These are phyloP conservation scores for Lysandra coridon DNA, from an alignment of 2,888 invertebrate genomes.

Conservation along the genomic window DNA sequence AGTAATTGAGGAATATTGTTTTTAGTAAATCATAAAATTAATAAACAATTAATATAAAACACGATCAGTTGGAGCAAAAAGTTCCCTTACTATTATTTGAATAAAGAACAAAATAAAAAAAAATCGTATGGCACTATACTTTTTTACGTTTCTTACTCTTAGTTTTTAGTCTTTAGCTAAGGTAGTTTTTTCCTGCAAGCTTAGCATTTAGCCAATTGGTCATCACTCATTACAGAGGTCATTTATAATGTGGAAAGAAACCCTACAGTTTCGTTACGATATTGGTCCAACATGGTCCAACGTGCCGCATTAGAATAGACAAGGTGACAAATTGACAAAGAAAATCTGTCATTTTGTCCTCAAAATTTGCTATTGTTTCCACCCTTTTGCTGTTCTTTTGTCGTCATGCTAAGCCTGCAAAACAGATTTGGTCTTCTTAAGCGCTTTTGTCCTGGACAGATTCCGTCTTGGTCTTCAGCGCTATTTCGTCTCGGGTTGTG, in stretches of 20 bases:
- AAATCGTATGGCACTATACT: background rate
- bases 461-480: slow-evolving; percentile 32
- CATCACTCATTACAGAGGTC: too few relatives aligned
- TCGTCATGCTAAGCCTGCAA: background rate
- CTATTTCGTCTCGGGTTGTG: slow-evolving; percentile 39
- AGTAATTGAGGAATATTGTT: background rate
- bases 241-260: too few relatives aligned
- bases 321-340: too few relatives aligned
- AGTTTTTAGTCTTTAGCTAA: background rate
- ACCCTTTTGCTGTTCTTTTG: background rate
- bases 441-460: slow-evolving; percentile 3
- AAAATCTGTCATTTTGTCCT: background rate
- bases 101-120: too few relatives aligned
- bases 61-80: background rate
- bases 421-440: background rate
- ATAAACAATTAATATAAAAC: background rate
- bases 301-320: too few relatives aligned
- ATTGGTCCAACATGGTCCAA: too few relatives aligned
- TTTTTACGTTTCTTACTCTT: too few relatives aligned
- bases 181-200: background rate
- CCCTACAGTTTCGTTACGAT: too few relatives aligned
- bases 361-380: background rate
- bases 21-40: background rate
- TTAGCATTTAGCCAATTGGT: too few relatives aligned
- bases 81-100: background rate